A percentile compares a stretch with the other conserved stretches of the same genome.
Evolutionary conservation across 2,888 invertebrate genomes (phyloP).

Genomic region (Melinaea marsaeus): DNA sequence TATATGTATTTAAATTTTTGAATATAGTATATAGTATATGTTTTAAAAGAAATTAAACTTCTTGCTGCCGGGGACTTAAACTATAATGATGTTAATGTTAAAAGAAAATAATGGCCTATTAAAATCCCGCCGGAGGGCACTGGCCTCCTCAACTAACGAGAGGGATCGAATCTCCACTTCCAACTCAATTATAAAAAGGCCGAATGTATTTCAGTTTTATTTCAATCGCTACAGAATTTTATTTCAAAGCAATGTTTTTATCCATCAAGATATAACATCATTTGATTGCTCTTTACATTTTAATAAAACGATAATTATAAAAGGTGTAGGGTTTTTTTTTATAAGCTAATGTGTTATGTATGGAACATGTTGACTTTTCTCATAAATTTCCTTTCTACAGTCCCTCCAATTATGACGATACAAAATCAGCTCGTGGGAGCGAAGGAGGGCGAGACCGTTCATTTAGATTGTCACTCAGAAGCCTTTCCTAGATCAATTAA

Average conservation of each 20-base stretch:
- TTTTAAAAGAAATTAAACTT: neutral
- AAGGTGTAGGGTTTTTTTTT: too few relatives aligned
- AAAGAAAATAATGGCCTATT: slow-evolving; percentile 29
- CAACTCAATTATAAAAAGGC: too few relatives aligned
- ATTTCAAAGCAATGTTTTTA: too few relatives aligned
- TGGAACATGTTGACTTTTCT: too few relatives aligned
- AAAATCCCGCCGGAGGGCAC: slow-evolving; percentile 28
- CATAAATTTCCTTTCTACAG: slow-evolving; percentile 64
- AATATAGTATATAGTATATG: neutral
- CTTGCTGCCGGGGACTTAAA: neutral
- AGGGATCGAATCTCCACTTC: slow-evolving; percentile 21
- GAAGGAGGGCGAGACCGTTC: slow-evolving; percentile 82
- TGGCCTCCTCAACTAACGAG: slow-evolving; percentile 27
- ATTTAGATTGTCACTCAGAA: slow-evolving; percentile 85
- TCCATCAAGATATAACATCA: too few relatives aligned
- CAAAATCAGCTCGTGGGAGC: slow-evolving; percentile 87
- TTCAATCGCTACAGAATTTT: too few relatives aligned
- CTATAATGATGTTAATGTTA: slow-evolving; percentile 15
- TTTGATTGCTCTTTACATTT: too few relatives aligned
- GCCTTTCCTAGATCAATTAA: slow-evolving; percentile 87
- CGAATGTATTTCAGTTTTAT: too few relatives aligned
- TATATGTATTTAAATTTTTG: too few relatives aligned
- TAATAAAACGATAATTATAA: too few relatives aligned
- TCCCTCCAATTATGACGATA: slow-evolving; percentile 88
- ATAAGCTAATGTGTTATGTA: too few relatives aligned